Evolutionary conservation across 1,140 invertebrate species (phyloP).

Genomic region (Adoxophyes honmai): DNA sequence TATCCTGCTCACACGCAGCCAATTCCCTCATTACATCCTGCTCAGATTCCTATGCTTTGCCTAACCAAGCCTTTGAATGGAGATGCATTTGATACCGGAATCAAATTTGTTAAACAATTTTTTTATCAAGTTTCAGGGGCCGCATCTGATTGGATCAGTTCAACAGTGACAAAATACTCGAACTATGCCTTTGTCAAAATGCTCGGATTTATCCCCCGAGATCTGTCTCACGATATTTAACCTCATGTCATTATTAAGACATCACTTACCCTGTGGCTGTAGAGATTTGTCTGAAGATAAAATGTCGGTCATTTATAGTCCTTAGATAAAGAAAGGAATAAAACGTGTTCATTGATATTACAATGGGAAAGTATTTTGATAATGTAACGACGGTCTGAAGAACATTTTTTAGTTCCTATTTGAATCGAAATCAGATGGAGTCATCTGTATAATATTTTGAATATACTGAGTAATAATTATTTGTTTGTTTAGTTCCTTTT

Average conservation of each 20-base stretch:
- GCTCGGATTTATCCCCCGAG: conserved; percentile 51
- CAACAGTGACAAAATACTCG: conserved; percentile 72
- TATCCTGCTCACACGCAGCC: no score
- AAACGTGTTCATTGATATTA: conserved; percentile 1
- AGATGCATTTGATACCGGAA: no score
- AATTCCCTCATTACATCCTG: no score
- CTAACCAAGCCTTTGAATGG: no score
- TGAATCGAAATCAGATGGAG: no score
- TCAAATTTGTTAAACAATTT: conserved; percentile 7
- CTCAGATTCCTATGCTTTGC: no score
- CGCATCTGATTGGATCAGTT: conserved; percentile 63
- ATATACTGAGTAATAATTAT: no score
- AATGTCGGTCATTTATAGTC: conserved; percentile 59
- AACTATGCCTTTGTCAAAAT: conserved; percentile 61
- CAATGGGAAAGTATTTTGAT: conserved; percentile 3
- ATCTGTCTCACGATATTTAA: conserved; percentile 68
- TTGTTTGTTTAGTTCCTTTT: no score
- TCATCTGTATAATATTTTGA: no score
- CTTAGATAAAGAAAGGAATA: conserved; percentile 43
- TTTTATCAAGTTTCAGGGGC: conserved; percentile 38
- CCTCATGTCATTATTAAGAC: conserved; percentile 72
- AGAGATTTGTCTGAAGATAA: conserved; percentile 61
- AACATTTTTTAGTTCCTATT: background rate
- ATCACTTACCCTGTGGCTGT: conserved; percentile 72
- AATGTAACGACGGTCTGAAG: no score